Evolutionary conservation across 2,797 vertebrate genomes (phyloP), one percentile per base, ranked within the genome.

Genomic region (Ctenosaura bakeri): DNA sequence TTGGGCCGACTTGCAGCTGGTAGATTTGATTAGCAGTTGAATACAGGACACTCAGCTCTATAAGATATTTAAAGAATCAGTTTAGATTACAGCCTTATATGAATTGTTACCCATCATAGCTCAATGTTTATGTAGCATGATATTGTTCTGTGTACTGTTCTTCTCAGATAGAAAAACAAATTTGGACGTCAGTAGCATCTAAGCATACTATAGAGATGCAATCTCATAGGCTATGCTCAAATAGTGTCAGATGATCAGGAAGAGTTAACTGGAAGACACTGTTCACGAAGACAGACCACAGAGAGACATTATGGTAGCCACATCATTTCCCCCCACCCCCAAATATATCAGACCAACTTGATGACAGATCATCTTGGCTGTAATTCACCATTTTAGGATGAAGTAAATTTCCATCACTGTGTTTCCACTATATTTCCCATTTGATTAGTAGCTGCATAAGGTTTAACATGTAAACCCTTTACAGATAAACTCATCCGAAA

Each of bases 11-110:
- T 91, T 97, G 98, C 94, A 98, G 32, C 62, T 97, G 92, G 91
- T 96, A 96, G 89, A 99, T 90, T 81, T 74, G 83, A 26, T 90
- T 93, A 14, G 79, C 26, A 0, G 97, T 97, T 0, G 97, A 96
- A 89, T 98, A 98, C 6, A 97, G 4, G 16, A 98, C 95, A 73
- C 94, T 97, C 32, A 98, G 96, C 95, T 97, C 98, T 98, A 95
- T 4, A 0, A 59, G 32, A 16, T 62, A 89, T 56, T 66, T 38
- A 38, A 86, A 38, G 24, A 54, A 84, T 78, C 6, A 78, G 14
- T 26, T 56, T 78, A 18, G 10, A 13, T 73, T 54, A 18, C 29
- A 79, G 22, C 6, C 1, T 20, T 50, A 38, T 16, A 26, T 52
- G 12, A 66, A 52, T 24, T 22, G 59, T 29, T 35, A 22, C 42